Conservation (phyloP, 1,140 invertebrate genomes). For the Scaptomyza graminum region DNA sequence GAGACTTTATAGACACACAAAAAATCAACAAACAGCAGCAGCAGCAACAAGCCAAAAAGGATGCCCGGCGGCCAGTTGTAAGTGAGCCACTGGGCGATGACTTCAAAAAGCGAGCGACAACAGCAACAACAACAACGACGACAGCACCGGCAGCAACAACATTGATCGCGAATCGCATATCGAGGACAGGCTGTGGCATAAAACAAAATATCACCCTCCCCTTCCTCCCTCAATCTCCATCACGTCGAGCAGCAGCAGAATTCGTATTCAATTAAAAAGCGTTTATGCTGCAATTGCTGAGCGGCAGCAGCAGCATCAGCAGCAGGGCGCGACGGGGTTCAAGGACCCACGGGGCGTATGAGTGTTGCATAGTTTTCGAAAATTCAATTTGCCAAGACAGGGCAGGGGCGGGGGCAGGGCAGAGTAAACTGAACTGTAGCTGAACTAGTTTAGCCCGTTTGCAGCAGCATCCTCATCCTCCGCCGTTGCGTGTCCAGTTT, state of each 20-base stretch:
- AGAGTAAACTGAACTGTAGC: conserved; percentile 17
- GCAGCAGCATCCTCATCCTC: conserved; percentile 6
- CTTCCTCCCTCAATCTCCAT: neutral
- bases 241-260: conserved; percentile 50
- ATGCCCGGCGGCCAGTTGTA: conserved; percentile 70
- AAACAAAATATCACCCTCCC: too few species aligned
- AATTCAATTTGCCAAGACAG: conserved; percentile 68
- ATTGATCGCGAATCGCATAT: conserved; percentile 71
- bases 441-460: conserved; percentile 1
- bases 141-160: conserved; percentile 57
- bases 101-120: conserved; percentile 54
- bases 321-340: conserved; percentile 25
- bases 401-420: conserved; percentile 2
- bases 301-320: neutral
- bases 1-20: conserved; percentile 62
- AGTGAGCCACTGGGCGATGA: conserved; percentile 77
- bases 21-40: conserved; percentile 46
- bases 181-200: conserved; percentile 33
- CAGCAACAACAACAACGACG: conserved; percentile 42
- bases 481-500: conserved; percentile 3
- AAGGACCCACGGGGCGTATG: conserved; percentile 76
- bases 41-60: conserved; percentile 58
- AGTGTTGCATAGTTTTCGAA: conserved; percentile 79
- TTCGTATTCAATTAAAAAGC: conserved; percentile 82
- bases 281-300: conserved; percentile 76